Conservation (phyloP, 2,113 vertebrate species). For the Erythrocercus mccallii region DNA sequence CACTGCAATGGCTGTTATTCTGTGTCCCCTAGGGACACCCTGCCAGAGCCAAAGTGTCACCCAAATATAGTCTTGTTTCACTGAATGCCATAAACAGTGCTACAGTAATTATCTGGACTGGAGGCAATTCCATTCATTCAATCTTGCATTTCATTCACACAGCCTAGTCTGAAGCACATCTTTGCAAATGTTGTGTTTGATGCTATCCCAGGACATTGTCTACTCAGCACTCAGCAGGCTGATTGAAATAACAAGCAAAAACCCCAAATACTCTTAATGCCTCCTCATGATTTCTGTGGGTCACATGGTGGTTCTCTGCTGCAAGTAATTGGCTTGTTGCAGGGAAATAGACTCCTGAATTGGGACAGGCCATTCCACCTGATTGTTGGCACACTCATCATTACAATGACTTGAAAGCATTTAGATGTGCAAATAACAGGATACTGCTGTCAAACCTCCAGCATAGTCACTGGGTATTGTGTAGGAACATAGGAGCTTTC, state of each 20-base stretch:
- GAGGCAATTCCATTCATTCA: neutral
- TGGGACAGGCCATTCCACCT: neutral
- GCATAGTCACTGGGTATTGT: neutral
- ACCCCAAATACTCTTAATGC: neutral
- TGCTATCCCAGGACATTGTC: neutral
- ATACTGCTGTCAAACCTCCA: neutral
- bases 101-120: neutral
- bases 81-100: neutral
- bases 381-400: neutral
- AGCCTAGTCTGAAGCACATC: neutral
- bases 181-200: neutral
- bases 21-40: neutral
- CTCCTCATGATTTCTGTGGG: neutral
- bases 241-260: neutral
- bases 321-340: neutral
- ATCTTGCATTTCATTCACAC: neutral
- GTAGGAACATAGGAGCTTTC: neutral
- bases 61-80: neutral
- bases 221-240: neutral
- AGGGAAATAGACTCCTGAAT: neutral
- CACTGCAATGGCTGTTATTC: neutral
- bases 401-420: neutral
- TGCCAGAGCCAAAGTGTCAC: neutral
- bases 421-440: neutral
- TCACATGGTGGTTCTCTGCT: neutral